Percentiles rank a stretch among this genome's conserved stretches.
These are phyloP conservation scores for Hemicrepidius hirtus DNA, from an alignment of 2,888 invertebrate species.

Conservation along the genomic window DNA sequence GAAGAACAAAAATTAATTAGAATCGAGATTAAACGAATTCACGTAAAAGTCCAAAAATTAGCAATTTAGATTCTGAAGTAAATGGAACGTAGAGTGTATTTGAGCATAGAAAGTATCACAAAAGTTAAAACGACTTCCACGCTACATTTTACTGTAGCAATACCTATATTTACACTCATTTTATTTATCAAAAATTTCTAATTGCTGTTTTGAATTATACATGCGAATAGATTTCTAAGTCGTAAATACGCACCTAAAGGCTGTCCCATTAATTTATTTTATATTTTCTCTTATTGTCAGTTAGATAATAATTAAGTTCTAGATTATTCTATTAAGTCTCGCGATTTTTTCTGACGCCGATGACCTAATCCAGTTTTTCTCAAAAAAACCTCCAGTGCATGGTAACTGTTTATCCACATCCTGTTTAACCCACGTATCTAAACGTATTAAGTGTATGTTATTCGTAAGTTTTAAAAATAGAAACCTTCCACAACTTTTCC, in stretches of 20 bases:
- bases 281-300: not conserved
- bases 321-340: not conserved
- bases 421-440: conserved; percentile 10
- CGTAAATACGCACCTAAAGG: not conserved
- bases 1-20: conserved; percentile 5
- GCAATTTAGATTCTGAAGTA: conserved; percentile 33
- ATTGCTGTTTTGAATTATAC: not conserved
- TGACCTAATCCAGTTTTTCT: conserved; percentile 22
- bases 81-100: conserved; percentile 38
- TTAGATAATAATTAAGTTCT: not conserved
- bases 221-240: conserved; percentile 9
- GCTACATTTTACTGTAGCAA: conserved; percentile 5
- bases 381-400: conserved; percentile 9
- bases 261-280: not conserved
- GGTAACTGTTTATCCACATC: conserved; percentile 21
- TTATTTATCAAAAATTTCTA: conserved; percentile 27
- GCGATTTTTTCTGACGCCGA: not conserved
- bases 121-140: conserved; percentile 28
- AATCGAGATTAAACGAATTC: conserved; percentile 16
- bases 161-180: conserved; percentile 6
- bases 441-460: conserved; percentile 6
- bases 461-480: conserved; percentile 25
- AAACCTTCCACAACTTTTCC: conserved; percentile 9
- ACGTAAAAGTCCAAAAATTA: conserved; percentile 33
- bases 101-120: conserved; percentile 41